These are phyloP conservation scores for Meandrina meandrites DNA, from an alignment of 92 coral and sea anemone genomes.

Conservation along the genomic window DNA sequence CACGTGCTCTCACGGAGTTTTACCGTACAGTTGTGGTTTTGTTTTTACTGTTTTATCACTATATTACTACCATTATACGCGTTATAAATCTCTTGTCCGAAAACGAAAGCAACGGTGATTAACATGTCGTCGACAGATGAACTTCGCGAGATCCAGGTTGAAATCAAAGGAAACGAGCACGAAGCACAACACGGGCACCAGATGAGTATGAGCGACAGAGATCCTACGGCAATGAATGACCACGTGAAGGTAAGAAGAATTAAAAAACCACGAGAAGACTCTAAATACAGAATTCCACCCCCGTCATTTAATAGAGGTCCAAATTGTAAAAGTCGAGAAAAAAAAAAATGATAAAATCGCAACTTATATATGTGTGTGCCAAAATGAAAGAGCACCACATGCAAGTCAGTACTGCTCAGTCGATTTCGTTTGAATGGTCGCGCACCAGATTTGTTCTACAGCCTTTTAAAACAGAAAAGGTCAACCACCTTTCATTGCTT, in stretches of 20 bases:
- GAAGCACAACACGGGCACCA: conserved; percentile 67
- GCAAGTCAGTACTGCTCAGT: neutral
- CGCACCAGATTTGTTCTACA: neutral
- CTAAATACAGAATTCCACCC: neutral
- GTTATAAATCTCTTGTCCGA: neutral
- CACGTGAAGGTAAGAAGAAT: conserved; percentile 72
- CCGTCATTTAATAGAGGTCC: too few relatives aligned
- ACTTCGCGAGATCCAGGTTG: conserved; percentile 43
- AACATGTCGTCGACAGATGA: conserved; percentile 21
- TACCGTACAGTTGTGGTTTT: neutral
- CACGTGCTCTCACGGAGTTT: neutral
- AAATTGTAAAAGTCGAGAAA: too few relatives aligned
- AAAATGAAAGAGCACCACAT: neutral
- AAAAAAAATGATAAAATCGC: too few relatives aligned
- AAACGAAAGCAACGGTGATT: neutral
- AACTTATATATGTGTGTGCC: too few relatives aligned
- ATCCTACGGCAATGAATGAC: conserved; percentile 82
- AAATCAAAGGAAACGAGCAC: conserved; percentile 51
- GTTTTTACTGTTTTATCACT: neutral
- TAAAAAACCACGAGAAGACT: neutral
- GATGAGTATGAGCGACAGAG: conserved; percentile 66
- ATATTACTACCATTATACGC: neutral
- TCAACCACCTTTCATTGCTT: neutral
- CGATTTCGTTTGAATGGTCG: neutral
- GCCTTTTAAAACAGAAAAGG: neutral